Evolutionary conservation across 2,888 invertebrate species (phyloP).

Genomic region (Taenaris catops): DNA sequence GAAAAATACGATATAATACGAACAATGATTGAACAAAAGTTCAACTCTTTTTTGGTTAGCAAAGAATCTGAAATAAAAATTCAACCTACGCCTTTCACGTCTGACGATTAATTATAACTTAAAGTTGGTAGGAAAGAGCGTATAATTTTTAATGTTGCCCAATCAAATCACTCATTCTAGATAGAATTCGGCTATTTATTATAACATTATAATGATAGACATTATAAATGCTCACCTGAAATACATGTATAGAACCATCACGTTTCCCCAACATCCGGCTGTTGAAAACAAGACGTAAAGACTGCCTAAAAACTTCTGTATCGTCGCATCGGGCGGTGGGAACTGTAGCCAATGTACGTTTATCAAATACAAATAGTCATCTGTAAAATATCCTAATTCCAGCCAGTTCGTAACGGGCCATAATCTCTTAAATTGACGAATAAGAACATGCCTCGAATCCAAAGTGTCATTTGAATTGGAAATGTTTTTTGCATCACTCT

Average conservation of each 20-base stretch:
- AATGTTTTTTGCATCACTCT: slow-evolving; percentile 14
- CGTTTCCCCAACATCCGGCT: slow-evolving; percentile 85
- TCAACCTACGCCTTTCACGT: too few species aligned
- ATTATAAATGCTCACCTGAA: slow-evolving; percentile 74
- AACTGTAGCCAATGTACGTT: slow-evolving; percentile 87
- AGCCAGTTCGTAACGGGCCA: slow-evolving; percentile 76
- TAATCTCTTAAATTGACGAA: slow-evolving; percentile 48
- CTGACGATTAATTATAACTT: too few species aligned
- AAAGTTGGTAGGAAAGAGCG: too few species aligned
- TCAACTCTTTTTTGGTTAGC: too few species aligned
- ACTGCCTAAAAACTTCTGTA: slow-evolving; percentile 81
- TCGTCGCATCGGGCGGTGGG: slow-evolving; percentile 77
- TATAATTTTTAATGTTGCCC: too few species aligned
- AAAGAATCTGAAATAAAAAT: too few species aligned
- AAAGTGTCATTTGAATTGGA: slow-evolving; percentile 18
- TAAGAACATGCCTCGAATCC: slow-evolving; percentile 38
- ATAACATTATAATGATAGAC: too few species aligned
- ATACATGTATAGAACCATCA: slow-evolving; percentile 86
- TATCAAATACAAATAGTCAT: slow-evolving; percentile 79
- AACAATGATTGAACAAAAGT: too few species aligned
- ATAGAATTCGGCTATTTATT: too few species aligned
- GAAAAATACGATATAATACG: too few species aligned
- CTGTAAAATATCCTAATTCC: slow-evolving; percentile 74
- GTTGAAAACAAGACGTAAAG: slow-evolving; percentile 82
- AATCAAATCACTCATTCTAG: too few species aligned